These are phyloP conservation scores for Bellardia bayeri DNA, from an alignment of 2,888 invertebrate species.

Conservation along the genomic window DNA sequence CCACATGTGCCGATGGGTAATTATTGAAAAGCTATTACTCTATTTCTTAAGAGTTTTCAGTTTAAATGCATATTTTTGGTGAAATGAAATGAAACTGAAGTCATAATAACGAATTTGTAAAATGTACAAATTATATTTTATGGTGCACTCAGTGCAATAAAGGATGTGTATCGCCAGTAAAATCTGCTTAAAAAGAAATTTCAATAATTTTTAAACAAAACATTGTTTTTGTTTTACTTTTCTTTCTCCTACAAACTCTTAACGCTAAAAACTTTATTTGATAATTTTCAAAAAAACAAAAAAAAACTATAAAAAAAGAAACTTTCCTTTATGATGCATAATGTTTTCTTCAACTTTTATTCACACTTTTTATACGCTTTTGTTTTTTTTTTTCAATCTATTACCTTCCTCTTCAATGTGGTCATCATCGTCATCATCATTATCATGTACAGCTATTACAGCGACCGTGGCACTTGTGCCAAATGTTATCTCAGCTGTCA, in stretches of 20 bases:
- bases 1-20: conserved; percentile 90
- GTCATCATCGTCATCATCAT: neutral
- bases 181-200: too few relatives aligned
- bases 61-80: too few relatives aligned
- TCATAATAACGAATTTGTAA: too few relatives aligned
- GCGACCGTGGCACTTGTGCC: conserved; percentile 92
- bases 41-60: neutral
- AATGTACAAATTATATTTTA: too few relatives aligned
- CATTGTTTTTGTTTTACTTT: neutral
- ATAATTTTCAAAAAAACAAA: neutral
- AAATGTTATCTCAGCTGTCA: conserved; percentile 93
- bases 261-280: neutral
- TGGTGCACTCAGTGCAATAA: too few relatives aligned
- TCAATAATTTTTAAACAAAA: too few relatives aligned
- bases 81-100: too few relatives aligned
- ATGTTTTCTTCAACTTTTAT: conserved; percentile 40
- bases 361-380: neutral
- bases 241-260: neutral
- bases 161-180: too few relatives aligned
- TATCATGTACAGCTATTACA: conserved; percentile 89
- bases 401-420: neutral
- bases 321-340: conserved; percentile 42
- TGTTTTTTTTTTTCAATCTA: conserved; percentile 14
- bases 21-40: conserved; percentile 70
- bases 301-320: conserved; percentile 7